phyloP scores from a whole-genome alignment of 2,797 vertebrate species.

The Harpagifer antarcticus region DNA sequence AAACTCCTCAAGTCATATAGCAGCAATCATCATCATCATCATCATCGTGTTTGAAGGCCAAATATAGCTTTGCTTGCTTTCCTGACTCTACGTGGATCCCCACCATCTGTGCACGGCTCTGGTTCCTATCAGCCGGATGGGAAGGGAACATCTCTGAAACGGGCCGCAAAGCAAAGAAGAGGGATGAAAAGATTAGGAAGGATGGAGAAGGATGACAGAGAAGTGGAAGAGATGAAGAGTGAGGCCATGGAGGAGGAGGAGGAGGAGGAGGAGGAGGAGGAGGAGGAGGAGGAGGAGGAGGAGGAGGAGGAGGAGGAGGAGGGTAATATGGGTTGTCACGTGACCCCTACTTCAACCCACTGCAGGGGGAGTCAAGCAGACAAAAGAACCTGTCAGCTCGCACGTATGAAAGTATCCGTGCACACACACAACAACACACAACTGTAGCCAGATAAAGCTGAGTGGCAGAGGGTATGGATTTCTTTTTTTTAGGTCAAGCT shows the following conservation, averaged over 20 bases:
- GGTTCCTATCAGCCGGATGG: slow-evolving; percentile 3
- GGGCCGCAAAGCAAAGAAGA: slow-evolving; percentile 18
- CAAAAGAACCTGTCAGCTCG: slow-evolving; percentile 58
- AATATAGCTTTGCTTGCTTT: slow-evolving; percentile 50
- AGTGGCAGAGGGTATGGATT: slow-evolving; percentile 55
- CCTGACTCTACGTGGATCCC: slow-evolving; percentile 14
- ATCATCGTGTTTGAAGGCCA: slow-evolving; percentile 12
- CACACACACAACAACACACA: slow-evolving; percentile 20
- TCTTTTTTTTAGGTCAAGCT: slow-evolving; percentile 56
- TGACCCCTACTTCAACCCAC: slow-evolving; percentile 53
- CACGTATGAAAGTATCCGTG: not conserved
- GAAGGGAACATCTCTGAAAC: slow-evolving; percentile 30
- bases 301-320: too few relatives aligned
- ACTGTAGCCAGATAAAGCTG: slow-evolving; percentile 57
- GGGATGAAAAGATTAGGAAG: slow-evolving; percentile 47
- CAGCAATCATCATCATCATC: not conserved
- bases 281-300: too few relatives aligned
- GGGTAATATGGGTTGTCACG: slow-evolving; percentile 36
- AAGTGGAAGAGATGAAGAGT: slow-evolving; percentile 52
- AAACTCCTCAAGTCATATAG: slow-evolving; percentile 24
- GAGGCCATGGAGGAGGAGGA: slow-evolving; percentile 20
- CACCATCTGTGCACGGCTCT: slow-evolving; percentile 29
- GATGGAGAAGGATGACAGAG: slow-evolving; percentile 50
- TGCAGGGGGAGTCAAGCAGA: slow-evolving; percentile 53
- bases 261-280: too few relatives aligned